Percentiles rank a stretch among this genome's conserved stretches.
phyloP scores from a whole-genome alignment of 53 echinoderm and acorn worm species.

The Crossaster papposus region DNA sequence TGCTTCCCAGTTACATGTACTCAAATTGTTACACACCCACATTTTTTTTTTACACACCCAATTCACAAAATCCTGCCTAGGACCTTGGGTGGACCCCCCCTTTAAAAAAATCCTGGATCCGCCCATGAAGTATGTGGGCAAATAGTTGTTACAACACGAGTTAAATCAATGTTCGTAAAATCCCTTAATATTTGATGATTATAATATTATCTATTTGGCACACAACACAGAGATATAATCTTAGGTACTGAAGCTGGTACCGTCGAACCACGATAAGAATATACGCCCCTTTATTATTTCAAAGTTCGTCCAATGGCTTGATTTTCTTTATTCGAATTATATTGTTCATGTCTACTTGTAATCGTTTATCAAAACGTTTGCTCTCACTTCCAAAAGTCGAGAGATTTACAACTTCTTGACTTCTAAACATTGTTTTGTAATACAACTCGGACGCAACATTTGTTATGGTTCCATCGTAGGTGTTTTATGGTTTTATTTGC shows the following conservation, averaged over 20 bases:
- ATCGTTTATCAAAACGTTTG: background rate
- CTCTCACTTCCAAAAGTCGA: background rate
- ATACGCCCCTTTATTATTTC: background rate
- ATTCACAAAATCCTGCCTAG: too few relatives aligned
- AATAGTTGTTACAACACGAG: background rate
- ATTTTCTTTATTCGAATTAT: background rate
- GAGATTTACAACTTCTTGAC: background rate
- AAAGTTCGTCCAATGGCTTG: background rate
- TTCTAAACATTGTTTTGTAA: background rate
- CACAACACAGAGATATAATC: background rate
- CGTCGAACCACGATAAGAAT: background rate
- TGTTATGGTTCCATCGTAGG: background rate
- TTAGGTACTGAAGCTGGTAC: background rate
- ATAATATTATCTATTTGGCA: background rate
- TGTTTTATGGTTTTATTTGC: background rate
- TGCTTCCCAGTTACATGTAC: too few relatives aligned
- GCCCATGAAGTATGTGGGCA: too few relatives aligned
- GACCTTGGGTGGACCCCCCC: too few relatives aligned
- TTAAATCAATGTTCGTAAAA: background rate
- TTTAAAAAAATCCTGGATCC: too few relatives aligned
- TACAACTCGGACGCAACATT: background rate
- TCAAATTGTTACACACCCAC: too few relatives aligned
- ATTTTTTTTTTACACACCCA: too few relatives aligned
- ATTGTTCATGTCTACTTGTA: background rate
- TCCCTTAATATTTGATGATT: background rate